Conservation (phyloP, 2,888 invertebrate species). For the Carabus problematicus region DNA sequence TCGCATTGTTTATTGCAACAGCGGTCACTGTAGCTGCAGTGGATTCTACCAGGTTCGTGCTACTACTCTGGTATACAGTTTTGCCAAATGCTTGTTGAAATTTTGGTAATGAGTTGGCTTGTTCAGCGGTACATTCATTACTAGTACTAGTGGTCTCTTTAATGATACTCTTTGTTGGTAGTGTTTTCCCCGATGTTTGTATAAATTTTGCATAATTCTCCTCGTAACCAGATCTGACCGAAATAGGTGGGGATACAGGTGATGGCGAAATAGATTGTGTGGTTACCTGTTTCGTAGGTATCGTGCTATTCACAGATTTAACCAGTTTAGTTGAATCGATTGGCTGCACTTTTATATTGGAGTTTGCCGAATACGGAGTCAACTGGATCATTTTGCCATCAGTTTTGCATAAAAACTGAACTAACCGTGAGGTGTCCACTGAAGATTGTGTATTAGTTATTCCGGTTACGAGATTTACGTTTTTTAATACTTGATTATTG, state of each 20-base stretch:
- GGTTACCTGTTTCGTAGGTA: conserved; percentile 62
- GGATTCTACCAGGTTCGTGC: conserved; percentile 45
- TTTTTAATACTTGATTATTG: conserved; percentile 55
- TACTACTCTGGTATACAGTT: conserved; percentile 64
- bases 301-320: conserved; percentile 11
- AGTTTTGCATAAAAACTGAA: conserved; percentile 39
- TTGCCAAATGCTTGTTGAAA: conserved; percentile 83
- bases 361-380: conserved; percentile 34
- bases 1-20: conserved; percentile 35
- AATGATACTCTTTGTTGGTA: conserved; percentile 47
- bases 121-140: conserved; percentile 53
- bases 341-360: conserved; percentile 37
- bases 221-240: conserved; percentile 61
- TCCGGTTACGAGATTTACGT: conserved; percentile 63
- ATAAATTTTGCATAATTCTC: conserved; percentile 66
- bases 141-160: conserved; percentile 22
- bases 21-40: conserved; percentile 24
- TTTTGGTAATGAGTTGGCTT: conserved; percentile 69
- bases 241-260: conserved; percentile 46
- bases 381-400: conserved; percentile 38
- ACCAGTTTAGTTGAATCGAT: conserved; percentile 22
- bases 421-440: conserved; percentile 31
- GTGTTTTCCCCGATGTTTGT: conserved; percentile 54
- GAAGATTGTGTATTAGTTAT: conserved; percentile 47
- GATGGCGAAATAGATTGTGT: conserved; percentile 54